A percentile compares a stretch with the other conserved stretches of the same genome.
Conservation (phyloP, 2,113 vertebrate species). For the Leptobrachium ailaonicum region DNA sequence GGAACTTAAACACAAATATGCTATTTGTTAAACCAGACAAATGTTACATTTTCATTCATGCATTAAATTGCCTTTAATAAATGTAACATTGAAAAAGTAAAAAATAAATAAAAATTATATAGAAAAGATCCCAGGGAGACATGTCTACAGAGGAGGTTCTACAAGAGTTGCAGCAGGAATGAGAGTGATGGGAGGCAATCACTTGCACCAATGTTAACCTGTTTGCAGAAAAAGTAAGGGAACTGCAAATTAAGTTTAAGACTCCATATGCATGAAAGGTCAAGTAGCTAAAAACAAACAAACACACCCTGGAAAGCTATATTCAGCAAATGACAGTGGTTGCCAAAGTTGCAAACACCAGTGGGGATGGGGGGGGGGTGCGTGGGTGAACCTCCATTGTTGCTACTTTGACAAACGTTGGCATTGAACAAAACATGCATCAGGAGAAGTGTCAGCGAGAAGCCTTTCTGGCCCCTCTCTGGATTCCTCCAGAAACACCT, state of each 20-base stretch:
- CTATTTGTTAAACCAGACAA: background rate
- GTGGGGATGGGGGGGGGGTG: too few species aligned
- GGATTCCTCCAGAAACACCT: too few species aligned
- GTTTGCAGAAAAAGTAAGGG: slow-evolving; percentile 52
- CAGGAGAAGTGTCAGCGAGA: too few species aligned
- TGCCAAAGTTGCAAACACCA: too few species aligned
- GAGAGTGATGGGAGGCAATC: background rate
- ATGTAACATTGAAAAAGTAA: slow-evolving; percentile 19
- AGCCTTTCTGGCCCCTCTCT: too few species aligned
- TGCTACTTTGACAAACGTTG: too few species aligned
- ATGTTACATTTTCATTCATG: background rate
- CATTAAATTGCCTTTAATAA: background rate
- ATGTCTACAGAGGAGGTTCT: slow-evolving; percentile 15
- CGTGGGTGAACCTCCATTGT: too few species aligned
- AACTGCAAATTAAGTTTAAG: slow-evolving; percentile 12
- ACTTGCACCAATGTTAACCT: slow-evolving; percentile 36
- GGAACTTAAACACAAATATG: background rate
- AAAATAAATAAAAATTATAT: background rate
- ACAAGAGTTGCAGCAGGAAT: background rate
- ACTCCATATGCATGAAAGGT: too few species aligned
- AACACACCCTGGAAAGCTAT: too few species aligned
- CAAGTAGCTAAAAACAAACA: too few species aligned
- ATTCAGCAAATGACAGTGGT: too few species aligned
- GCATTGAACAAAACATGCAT: too few species aligned
- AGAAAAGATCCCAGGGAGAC: slow-evolving; percentile 34